These are phyloP conservation scores for Xylota sylvarum DNA, from an alignment of 2,888 invertebrate genomes.

Conservation along the genomic window DNA sequence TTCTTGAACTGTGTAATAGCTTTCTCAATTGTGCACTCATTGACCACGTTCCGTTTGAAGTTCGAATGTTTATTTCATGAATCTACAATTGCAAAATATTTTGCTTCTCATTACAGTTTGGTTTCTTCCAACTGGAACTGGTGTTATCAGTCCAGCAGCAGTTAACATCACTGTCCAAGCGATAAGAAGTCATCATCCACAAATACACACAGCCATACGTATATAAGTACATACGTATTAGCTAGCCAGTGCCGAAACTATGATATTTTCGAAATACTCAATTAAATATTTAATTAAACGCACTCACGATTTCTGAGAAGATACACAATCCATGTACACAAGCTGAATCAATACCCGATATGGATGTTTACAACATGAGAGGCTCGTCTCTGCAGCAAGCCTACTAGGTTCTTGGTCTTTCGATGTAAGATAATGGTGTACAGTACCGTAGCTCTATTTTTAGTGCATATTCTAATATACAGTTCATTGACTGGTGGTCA, in stretches of 20 bases:
- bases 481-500: slow-evolving; percentile 49
- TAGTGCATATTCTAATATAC: not conserved
- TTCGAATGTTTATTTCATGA: slow-evolving; percentile 47
- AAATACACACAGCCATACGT: slow-evolving; percentile 5
- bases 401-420: slow-evolving; percentile 23
- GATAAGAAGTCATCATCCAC: slow-evolving; percentile 60
- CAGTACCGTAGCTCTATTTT: not conserved
- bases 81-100: slow-evolving; percentile 57
- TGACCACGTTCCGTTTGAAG: slow-evolving; percentile 58
- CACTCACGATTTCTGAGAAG: slow-evolving; percentile 20
- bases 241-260: slow-evolving; percentile 39
- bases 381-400: slow-evolving; percentile 57
- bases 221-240: not conserved
- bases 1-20: slow-evolving; percentile 49
- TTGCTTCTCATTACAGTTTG: slow-evolving; percentile 32
- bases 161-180: slow-evolving; percentile 45
- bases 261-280: slow-evolving; percentile 4
- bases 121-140: slow-evolving; percentile 61
- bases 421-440: slow-evolving; percentile 35
- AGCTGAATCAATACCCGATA: slow-evolving; percentile 29
- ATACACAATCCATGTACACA: slow-evolving; percentile 6
- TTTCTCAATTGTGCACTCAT: slow-evolving; percentile 46
- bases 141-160: slow-evolving; percentile 50
- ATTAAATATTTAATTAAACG: slow-evolving; percentile 22
- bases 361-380: slow-evolving; percentile 42